Evolutionary conservation across 2,888 invertebrate species (phyloP), one percentile per base, ranked within the genome.

Genomic region (Lithophane leautieri): DNA sequence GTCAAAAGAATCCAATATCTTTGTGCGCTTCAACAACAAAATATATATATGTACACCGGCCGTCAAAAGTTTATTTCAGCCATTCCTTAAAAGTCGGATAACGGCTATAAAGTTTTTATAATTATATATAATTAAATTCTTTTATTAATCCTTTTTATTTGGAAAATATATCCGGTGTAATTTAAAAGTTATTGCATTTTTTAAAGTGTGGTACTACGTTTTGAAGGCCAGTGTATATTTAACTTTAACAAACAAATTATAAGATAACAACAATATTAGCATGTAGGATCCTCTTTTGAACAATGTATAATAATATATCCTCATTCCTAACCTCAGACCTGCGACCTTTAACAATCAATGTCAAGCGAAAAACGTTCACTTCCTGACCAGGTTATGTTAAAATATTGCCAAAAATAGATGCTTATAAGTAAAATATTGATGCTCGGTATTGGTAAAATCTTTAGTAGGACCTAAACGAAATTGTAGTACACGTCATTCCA

Each of bases 291-390:
- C 34, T 44, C 7, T 25, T 58, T 65, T 12, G 22, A 73, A 65
- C 19, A 22, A 28, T 19, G 56, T 42, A 22, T 19, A 47, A 14
- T 40, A 28, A 25, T 60, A 42, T 56, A 62, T 47, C 44, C n/a
- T 52, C 58, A 40, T 40, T 44, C 50, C 28, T 54, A 11, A 60
- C 14, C 3, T 14, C 4, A 25, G 6, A 0, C n/a, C 11, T 16
- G 19, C 11, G n/a, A 68, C 73, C 63, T 73, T 54, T 16, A 28
- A 25, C 4, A 60, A 60, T 34, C 77, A 79, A 70, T 81, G 54
- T 65, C 63, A 76, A 52, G 42, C 42, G 25, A 14, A 60, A 60
- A 54, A 60, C 54, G 34, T 56, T 76, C 25, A 66, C 70, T 66
- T 76, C 44, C 82, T 54, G 34, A 14, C 42, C n/a, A 65, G 22